A percentile compares a stretch with the other conserved stretches of the same genome.
Evolutionary conservation across 2,797 vertebrate genomes (phyloP).

Genomic region (Sorex maritimensis): DNA sequence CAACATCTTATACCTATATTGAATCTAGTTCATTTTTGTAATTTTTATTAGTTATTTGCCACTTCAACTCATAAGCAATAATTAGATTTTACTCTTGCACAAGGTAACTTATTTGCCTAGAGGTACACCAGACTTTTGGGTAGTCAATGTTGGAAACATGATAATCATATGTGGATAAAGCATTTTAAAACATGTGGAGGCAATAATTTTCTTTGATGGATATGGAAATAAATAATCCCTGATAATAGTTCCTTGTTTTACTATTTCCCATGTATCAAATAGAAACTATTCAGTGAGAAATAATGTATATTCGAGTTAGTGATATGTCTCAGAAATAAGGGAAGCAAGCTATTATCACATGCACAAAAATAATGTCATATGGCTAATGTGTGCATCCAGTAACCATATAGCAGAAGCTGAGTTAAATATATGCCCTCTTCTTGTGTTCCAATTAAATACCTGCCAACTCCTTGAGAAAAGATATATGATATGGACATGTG

Average conservation of each 20-base stretch:
- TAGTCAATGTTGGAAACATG: background rate
- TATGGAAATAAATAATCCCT: background rate
- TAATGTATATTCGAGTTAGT: constrained; percentile 15
- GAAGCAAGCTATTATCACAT: constrained; percentile 51
- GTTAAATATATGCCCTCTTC: background rate
- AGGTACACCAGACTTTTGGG: background rate
- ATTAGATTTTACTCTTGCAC: background rate
- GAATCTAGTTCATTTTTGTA: background rate
- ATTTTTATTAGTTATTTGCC: constrained; percentile 10
- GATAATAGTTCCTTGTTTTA: background rate
- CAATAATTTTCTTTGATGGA: constrained; percentile 41
- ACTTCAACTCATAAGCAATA: constrained; percentile 22
- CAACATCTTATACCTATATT: background rate
- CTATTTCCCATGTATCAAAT: constrained; percentile 4
- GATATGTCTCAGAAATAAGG: constrained; percentile 61
- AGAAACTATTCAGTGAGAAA: constrained; percentile 22
- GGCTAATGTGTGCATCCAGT: background rate
- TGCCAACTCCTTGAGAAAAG: background rate
- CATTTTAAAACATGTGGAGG: background rate
- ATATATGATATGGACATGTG: no score
- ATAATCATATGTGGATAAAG: background rate
- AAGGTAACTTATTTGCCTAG: background rate
- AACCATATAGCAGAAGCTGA: background rate
- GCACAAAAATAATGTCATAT: constrained; percentile 4
- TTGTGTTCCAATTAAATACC: background rate